Evolutionary conservation across 2,113 vertebrate genomes (phyloP).

Genomic region (Cyprinus carpio): DNA sequence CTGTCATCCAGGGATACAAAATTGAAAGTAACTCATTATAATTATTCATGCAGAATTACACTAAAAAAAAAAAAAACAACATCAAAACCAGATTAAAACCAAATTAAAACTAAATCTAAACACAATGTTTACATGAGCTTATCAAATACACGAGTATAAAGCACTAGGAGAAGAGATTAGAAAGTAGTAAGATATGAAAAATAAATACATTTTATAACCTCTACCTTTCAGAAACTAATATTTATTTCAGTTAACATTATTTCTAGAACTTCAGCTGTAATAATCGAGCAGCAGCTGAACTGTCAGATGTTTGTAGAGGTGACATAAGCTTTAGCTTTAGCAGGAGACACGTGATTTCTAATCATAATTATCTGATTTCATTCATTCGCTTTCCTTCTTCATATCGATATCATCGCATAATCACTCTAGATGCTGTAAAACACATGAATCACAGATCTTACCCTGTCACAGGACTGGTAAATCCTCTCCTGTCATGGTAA

Average conservation of each 20-base stretch:
- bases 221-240: too few relatives aligned
- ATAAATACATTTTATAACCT: neutral
- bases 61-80: too few relatives aligned
- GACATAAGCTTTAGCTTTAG: constrained; percentile 28
- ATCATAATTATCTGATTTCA: neutral
- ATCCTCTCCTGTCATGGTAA: constrained; percentile 14
- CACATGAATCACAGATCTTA: neutral
- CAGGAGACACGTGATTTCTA: neutral
- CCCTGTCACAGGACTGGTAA: neutral
- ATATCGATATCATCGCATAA: neutral
- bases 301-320: constrained; percentile 17
- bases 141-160: neutral
- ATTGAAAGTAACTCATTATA: constrained; percentile 13
- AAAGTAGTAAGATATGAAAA: neutral
- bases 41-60: neutral
- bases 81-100: too few relatives aligned
- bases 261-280: too few relatives aligned
- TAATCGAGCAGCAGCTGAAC: too few relatives aligned
- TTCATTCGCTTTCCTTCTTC: neutral
- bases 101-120: neutral
- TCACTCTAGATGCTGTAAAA: neutral
- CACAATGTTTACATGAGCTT: neutral
- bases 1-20: neutral
- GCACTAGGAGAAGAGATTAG: neutral
- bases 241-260: neutral